Evolutionary conservation across 2,888 invertebrate species (phyloP).

Genomic region (Dione vanillae): DNA sequence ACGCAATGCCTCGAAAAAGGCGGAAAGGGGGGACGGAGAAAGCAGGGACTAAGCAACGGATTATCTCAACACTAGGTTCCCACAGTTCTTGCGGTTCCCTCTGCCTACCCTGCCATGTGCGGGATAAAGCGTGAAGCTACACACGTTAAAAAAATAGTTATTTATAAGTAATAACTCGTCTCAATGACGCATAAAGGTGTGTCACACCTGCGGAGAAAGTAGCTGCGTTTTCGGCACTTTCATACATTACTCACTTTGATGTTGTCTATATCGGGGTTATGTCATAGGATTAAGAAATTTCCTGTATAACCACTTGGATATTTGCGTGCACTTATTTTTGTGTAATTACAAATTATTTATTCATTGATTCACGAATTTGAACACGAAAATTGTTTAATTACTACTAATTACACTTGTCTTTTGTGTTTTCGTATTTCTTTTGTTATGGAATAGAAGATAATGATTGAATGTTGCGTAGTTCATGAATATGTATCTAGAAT

Average conservation of each 20-base stretch:
- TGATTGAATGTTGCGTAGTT: too few relatives aligned
- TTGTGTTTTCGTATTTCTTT: background rate
- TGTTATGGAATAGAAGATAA: background rate
- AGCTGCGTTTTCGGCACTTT: conserved; percentile 37
- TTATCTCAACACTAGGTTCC: too few relatives aligned
- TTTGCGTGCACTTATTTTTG: conserved; percentile 8
- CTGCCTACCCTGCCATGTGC: too few relatives aligned
- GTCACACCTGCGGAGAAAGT: conserved; percentile 44
- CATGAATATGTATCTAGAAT: too few relatives aligned
- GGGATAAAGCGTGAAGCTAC: too few relatives aligned
- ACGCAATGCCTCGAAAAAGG: too few relatives aligned
- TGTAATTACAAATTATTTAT: conserved; percentile 3
- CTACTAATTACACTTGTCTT: conserved; percentile 4
- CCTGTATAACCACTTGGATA: conserved; percentile 17
- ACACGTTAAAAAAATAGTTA: background rate
- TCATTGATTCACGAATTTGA: conserved; percentile 7
- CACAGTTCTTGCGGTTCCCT: too few relatives aligned
- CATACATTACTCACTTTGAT: conserved; percentile 38
- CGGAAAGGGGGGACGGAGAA: too few relatives aligned
- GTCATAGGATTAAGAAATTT: conserved; percentile 35
- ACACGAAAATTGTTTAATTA: conserved; percentile 13
- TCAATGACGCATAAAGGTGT: conserved; percentile 40
- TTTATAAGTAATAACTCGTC: background rate
- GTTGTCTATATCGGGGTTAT: conserved; percentile 33
- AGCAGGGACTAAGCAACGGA: too few relatives aligned